These are phyloP conservation scores for Diabrotica virgifera DNA, from an alignment of 1,140 invertebrate genomes.

Conservation along the genomic window DNA sequence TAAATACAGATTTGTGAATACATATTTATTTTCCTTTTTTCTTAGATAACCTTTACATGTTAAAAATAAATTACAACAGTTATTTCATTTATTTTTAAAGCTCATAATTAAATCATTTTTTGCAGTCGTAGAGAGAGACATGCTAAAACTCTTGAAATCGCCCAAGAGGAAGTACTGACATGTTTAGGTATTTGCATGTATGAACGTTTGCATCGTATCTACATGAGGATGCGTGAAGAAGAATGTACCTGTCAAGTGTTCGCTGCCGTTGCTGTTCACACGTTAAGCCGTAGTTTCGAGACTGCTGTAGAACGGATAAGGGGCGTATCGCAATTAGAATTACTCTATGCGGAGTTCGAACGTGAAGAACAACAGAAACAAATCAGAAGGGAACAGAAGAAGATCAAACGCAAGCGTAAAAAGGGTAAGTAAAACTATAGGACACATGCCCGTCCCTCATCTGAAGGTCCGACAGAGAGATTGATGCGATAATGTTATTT, in stretches of 20 bases:
- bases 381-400: slow-evolving; percentile 80
- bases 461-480: no score
- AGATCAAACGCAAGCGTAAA: slow-evolving; percentile 81
- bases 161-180: slow-evolving; percentile 91
- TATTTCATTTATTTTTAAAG: no score
- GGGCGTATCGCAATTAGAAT: slow-evolving; percentile 81
- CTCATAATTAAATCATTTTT: no score
- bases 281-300: slow-evolving; percentile 84
- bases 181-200: slow-evolving; percentile 90
- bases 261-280: slow-evolving; percentile 82
- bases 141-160: slow-evolving; percentile 91
- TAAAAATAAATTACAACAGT: no score
- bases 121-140: slow-evolving; percentile 73
- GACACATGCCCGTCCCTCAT: no score
- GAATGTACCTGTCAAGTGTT: slow-evolving; percentile 89
- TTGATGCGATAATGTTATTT: no score
- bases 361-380: slow-evolving; percentile 80
- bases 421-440: slow-evolving; percentile 58
- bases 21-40: no score
- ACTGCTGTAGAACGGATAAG: slow-evolving; percentile 84
- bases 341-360: slow-evolving; percentile 76
- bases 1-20: no score
- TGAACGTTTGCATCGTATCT: slow-evolving; percentile 80
- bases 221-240: slow-evolving; percentile 81
- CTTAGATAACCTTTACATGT: no score